Percentiles rank a stretch among this genome's conserved stretches.
phyloP scores from a whole-genome alignment of 2,888 invertebrate genomes.

The Suillia variegata region DNA sequence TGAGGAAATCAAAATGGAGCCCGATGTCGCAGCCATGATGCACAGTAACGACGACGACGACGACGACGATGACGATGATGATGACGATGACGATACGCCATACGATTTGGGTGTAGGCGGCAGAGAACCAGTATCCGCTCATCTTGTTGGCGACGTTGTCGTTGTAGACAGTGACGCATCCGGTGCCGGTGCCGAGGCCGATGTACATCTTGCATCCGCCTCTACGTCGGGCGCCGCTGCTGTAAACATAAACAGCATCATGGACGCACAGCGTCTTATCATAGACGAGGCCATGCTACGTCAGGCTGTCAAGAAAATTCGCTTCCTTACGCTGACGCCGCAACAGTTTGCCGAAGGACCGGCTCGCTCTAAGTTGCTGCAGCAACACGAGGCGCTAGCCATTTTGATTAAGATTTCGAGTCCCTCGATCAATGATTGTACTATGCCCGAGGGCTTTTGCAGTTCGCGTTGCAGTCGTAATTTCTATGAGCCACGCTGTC shows the following conservation, averaged over 20 bases:
- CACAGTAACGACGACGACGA: slow-evolving; percentile 46
- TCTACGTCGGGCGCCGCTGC: slow-evolving; percentile 29
- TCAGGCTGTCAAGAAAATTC: slow-evolving; percentile 75
- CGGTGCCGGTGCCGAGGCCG: slow-evolving; percentile 22
- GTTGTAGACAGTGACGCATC: slow-evolving; percentile 52
- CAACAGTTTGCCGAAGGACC: slow-evolving; percentile 85
- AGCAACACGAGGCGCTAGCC: slow-evolving; percentile 78
- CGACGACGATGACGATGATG: slow-evolving; percentile 28
- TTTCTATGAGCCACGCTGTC: slow-evolving; percentile 50
- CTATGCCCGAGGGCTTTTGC: slow-evolving; percentile 78
- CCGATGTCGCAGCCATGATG: slow-evolving; percentile 53
- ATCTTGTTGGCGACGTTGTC: slow-evolving; percentile 45
- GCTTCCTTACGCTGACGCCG: slow-evolving; percentile 79
- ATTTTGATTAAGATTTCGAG: slow-evolving; percentile 84
- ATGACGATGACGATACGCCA: not conserved
- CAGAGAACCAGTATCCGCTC: slow-evolving; percentile 12
- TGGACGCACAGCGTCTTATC: slow-evolving; percentile 50
- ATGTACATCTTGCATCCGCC: slow-evolving; percentile 10
- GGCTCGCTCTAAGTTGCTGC: slow-evolving; percentile 74
- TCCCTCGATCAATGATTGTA: slow-evolving; percentile 68
- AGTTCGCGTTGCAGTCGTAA: slow-evolving; percentile 59
- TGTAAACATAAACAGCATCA: slow-evolving; percentile 45
- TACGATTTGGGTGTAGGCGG: not conserved
- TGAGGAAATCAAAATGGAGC: slow-evolving; percentile 55
- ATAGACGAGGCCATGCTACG: slow-evolving; percentile 63